Evolutionary conservation across 2,888 invertebrate genomes (phyloP), one percentile per base, ranked within the genome.

Genomic region (Mechanitis messenoides): DNA sequence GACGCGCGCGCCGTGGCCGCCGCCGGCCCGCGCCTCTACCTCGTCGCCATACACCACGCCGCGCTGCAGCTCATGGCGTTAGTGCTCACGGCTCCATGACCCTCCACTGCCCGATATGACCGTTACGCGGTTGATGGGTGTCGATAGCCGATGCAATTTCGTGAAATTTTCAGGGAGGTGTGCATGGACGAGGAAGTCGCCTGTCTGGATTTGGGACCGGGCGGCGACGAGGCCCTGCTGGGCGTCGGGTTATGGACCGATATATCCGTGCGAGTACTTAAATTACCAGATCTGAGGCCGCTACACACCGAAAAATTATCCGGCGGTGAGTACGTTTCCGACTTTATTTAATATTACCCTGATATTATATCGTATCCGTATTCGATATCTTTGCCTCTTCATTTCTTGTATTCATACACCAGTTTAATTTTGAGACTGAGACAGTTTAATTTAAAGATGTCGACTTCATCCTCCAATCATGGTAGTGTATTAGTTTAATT

Each of bases 191-290:
- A 97, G 75, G 99, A 99, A 87, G 96, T 99, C 53, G 98, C 99
- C 4, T 99, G 99, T 83, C 84, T 99, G 59, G 98, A 99, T 86
- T 93, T 99, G 56, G 96, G 97, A 2, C 96, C 97, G 1, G 91
- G 91, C 3, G 91, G 82, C 0, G 92, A 92, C 60, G 93, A 94
- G 0, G 92, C 94, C 58, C 90, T 97, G 63, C 94, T 96, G 46
- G 97, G 97, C 20, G 96, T 98, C 9, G 98, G 98, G 0, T 90
- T 99, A 55, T 99, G 99, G 99, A 98, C 97, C 0, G 98, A 99
- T 77, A 98, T 98, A 73, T 97, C 97, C 0, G 96, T 97, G 45
- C 91, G 97, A 11, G 93, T 98, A 66, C 90, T 98, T 35, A 92
- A 93, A 11, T 82, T 99, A 66, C 98, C 98, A 0, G 92, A 93